Base-by-base conservation (phyloP, 2,888 invertebrate species). In the Campoletis raptor region DNA sequence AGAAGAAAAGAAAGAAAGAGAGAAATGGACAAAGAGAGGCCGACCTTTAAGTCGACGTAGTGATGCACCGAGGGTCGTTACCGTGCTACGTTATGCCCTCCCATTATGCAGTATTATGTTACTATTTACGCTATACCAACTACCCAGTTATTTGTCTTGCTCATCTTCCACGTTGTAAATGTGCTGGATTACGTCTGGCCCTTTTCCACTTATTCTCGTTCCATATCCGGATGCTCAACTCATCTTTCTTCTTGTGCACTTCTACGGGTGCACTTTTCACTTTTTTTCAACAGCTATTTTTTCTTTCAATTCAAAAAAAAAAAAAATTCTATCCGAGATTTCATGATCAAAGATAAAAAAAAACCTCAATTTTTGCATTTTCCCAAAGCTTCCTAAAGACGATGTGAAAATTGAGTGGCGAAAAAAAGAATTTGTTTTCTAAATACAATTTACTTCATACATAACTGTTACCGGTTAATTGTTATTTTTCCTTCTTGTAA, bases 61-160 rank as follows among this genome's bases (percentile, higher is more conserved):
- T 91, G 92, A 92, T 92, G 90, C 91, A 91, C 90, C 88, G 90
- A 83, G 88, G 89, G 89, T 87, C 92, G 90, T 91, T 92, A 91
- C 89, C 82, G 85, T 87, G 89, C 87, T 87, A 90, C 90, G 91
- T 93, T 92, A 93, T 93, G 91, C 92, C 89, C 52, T 24, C 76
- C 92, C 91, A 93, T 94, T 94, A 93, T 93, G 91, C 90, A 87
- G 92, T 93, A 93, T 94, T 93, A 93, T 92, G 93, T 94, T 93
- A 93, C 94, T 92, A 93, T 93, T 93, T 93, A 93, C 92, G 92
- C 93, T 93, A 92, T 92, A 92, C 88, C 90, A 89, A 89, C 89
- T 87, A 87, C 87, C 90, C 90, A 91, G 91, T 90, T 92, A 93
- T 93, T 92, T 91, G 91, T 93, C 92, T 93, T 92, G 90, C 90